A percentile compares a stretch with the other conserved stretches of the same genome.
Conservation (phyloP, 2,888 invertebrate genomes). For the Punctoribates punctum region DNA sequence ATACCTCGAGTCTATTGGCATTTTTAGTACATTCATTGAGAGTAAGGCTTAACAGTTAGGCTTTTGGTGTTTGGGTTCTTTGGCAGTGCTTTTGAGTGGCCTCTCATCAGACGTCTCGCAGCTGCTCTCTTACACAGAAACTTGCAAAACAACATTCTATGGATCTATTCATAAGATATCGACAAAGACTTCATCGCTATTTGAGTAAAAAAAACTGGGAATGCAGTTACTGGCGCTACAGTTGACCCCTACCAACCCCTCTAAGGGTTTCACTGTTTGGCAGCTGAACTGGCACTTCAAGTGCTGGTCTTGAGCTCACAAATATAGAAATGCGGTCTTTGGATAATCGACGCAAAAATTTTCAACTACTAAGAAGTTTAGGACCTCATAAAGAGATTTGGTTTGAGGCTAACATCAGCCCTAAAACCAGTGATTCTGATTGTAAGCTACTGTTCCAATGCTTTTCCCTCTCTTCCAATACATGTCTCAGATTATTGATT, state of each 20-base stretch:
- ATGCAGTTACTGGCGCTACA: neutral
- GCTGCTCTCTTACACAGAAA: slow-evolving; percentile 17
- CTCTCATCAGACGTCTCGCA: slow-evolving; percentile 3
- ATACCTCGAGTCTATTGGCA: too few relatives aligned
- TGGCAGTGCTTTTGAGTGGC: neutral
- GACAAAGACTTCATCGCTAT: slow-evolving; percentile 17
- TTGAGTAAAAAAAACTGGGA: neutral
- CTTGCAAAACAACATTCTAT: slow-evolving; percentile 27
- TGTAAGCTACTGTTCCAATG: neutral
- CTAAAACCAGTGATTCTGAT: neutral
- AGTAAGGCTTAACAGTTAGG: neutral
- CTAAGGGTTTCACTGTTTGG: neutral
- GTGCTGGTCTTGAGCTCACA: neutral
- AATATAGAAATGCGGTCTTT: neutral
- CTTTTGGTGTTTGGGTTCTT: neutral
- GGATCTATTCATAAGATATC: slow-evolving; percentile 9
- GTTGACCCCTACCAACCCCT: neutral
- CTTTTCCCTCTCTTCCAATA: neutral
- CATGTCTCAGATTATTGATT: neutral
- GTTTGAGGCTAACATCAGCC: neutral
- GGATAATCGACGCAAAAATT: slow-evolving; percentile 2
- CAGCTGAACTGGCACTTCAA: neutral
- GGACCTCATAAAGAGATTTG: slow-evolving; percentile 12
- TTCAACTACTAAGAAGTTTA: neutral
- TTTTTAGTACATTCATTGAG: too few relatives aligned